Evolutionary conservation across 2,888 invertebrate species (phyloP), one percentile per base, ranked within the genome.

Genomic region (Lysandra bellargus): DNA sequence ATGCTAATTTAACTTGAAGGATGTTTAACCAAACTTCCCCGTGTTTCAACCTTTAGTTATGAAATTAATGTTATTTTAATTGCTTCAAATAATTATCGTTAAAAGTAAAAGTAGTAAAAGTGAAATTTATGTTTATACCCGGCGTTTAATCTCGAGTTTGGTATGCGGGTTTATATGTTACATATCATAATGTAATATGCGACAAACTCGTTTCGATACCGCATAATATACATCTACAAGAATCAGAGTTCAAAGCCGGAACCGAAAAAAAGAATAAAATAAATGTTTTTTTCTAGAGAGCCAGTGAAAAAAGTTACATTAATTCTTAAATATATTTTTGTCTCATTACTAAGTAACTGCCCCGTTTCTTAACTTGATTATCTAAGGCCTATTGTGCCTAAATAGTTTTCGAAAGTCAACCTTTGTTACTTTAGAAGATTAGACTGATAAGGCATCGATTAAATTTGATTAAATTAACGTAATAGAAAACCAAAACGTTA

Each of bases 91-190:
- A 78, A 80, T 61, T 17, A 44, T 61, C 49, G 44, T 61, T 75
- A 44, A 75, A 75, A 92, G 93, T 92, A 93, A 93, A 92, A 93
- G 92, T 90, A 85, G 88, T 85, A 89, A 88, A 92, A 93, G 94
- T 92, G 93, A 93, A 93, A 93, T 90, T 89, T 89, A 88, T 88
- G 89, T 87, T 90, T 87, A 91, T 89, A 89, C 87, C 87, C 87
- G 89, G 85, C 88, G 87, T 90, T 23, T 23, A 91, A 92, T 92
- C 89, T 91, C 87, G 85, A 87, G 86, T 84, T 85, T 85, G 86
- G 86, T 87, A 93, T 93, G 92, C 93, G 94, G 93, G 93, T 87
- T 87, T 87, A 85, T 85, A 80, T 82, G 84, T 83, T 84, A 82
- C 81, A 69, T 23, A 33, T 69, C 69, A 69, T 69, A 69, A 69